Evolutionary conservation across 2,113 vertebrate species (phyloP), one percentile per base, ranked within the genome.

Genomic region (Todiramphus chloris): DNA sequence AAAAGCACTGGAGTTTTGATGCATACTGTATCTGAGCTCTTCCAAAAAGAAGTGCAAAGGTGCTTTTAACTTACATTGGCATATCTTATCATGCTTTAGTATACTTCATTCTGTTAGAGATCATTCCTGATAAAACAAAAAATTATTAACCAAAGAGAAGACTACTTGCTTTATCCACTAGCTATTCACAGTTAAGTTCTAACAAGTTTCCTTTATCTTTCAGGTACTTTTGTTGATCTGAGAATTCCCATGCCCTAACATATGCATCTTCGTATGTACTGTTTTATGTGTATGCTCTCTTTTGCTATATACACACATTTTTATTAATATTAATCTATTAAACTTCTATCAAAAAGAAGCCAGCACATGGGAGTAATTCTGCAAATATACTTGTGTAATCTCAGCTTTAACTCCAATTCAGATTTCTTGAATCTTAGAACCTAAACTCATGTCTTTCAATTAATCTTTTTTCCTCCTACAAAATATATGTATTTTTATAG

Each of bases 361-460:
- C 31, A 84, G 18, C 2, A 1, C 35, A 35, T 8, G 5, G 2
- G 1, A 43, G 16, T n/a, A 96, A n/a, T 48, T 66, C 39, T 60
- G 51, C 27, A 75, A 63, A 78, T 28, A 87, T 0, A 1, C 13
- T 53, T 64, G 15, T 5, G 14, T 13, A 85, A 67, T 33, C 28
- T 72, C 24, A 75, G 5, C 27, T 90, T 80, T 68, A 93, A 82
- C 3, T 78, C 13, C 5, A 17, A 59, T 7, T 35, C 41, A 31
- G 6, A 75, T 33, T 87, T 78, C 62, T 72, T 31, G n/a, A 78
- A 87, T 91, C 23, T 0, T 0, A 67, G 39, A 78, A 93, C 3
- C 13, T 30, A 0, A 53, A 58, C 5, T 20, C 0, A 0, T 5
- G 2, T 35, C 35, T 85, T 91, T 81, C 30, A 50, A 64, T 2